Evolutionary conservation across 2,797 vertebrate genomes (phyloP).

Genomic region (Eidolon dupreanum): DNA sequence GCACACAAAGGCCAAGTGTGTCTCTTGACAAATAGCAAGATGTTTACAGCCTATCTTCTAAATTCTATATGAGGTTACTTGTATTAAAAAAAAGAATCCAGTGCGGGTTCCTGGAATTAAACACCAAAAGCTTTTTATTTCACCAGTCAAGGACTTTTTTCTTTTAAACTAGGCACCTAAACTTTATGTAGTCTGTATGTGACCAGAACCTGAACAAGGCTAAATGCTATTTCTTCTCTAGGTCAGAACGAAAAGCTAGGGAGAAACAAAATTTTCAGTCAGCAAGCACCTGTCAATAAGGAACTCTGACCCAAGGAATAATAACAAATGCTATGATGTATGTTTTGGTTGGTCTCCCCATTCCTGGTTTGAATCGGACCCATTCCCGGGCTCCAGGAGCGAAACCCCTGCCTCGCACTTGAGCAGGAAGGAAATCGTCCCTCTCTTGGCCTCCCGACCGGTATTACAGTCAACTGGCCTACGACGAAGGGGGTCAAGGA

Average conservation of each 20-base stretch:
- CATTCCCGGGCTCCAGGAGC: not conserved
- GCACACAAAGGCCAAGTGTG: slow-evolving; percentile 34
- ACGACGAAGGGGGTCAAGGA: not conserved
- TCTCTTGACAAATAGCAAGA: slow-evolving; percentile 42
- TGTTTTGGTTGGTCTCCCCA: not conserved
- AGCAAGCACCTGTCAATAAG: not conserved
- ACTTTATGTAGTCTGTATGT: not conserved
- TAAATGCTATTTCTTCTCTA: not conserved
- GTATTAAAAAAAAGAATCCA: not conserved
- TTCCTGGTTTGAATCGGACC: rapidly evolving
- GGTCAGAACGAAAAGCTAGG: not conserved
- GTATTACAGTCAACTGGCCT: not conserved
- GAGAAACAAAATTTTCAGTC: not conserved
- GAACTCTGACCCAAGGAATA: not conserved
- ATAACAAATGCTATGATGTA: not conserved
- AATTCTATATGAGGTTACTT: not conserved
- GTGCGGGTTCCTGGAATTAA: not conserved
- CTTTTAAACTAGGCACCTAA: not conserved
- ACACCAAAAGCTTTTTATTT: not conserved
- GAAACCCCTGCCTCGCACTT: not conserved
- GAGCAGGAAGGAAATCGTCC: not conserved
- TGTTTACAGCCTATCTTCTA: not conserved
- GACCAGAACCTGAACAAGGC: not conserved
- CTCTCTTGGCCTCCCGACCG: not conserved
- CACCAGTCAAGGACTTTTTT: not conserved